Base-by-base conservation (phyloP, 2,888 invertebrate genomes). In the Mythimna loreyi region DNA sequence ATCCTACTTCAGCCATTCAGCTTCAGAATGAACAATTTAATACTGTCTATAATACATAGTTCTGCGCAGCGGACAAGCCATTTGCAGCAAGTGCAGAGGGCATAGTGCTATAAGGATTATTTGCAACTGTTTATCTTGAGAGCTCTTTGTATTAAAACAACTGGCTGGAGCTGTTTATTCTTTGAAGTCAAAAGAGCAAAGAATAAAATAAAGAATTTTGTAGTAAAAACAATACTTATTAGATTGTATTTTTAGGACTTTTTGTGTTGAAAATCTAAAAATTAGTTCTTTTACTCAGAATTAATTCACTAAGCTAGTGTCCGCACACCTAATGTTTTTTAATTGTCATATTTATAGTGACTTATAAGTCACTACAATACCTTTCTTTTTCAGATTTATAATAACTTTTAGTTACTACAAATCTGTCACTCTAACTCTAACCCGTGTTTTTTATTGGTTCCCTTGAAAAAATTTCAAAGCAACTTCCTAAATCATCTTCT, bases 11-110 rank as follows among this genome's bases (percentile, higher is more conserved):
- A 75, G 1, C 47, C 33, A 53, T 71, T 59, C 63, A 60, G 50
- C 47, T 69, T 21, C 66, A 45, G 19, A 30, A 72, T 55, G 79
- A 80, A 72, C 83, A 86, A 81, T 84, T 81, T 86, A 85, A 86
- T 86, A 81, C 78, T 36, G 75, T 80, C 75, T 72, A 75, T 81
- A 73, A 82, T 75, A 86, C 71, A 63, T 71, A 70, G 70, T 77
- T 66, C 61, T 80, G 60, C 63, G 66, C 67, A 72, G 57, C 68
- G 70, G 76, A 75, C 80, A 77, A 82, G 73, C 81, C 77, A 85
- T 85, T 86, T 82, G 82, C 71, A 71, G 80, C 61, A 13, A 47
- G 69, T 43, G 62, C 30, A 66, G 78, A 40, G 78, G 72, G 36
- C 76, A 77, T 19, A 73, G 70, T 83, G 75, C 45, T n/a, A 23